Conservation (phyloP, 2,113 vertebrate genomes). For the Pardalotus punctatus region DNA sequence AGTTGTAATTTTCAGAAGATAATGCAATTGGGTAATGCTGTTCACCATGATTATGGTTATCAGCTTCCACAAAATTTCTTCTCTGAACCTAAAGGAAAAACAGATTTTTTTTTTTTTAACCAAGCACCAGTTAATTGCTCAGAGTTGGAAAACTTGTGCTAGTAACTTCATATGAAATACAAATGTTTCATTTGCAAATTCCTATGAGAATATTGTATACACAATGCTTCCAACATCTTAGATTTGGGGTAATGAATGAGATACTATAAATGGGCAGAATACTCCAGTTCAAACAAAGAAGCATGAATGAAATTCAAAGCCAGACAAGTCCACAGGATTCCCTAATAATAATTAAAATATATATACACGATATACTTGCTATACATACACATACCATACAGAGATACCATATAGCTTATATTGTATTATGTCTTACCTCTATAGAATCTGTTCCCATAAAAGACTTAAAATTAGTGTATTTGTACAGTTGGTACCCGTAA, state of each 20-base stretch:
- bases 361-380: background rate
- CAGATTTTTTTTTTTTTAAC: background rate
- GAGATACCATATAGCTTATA: background rate
- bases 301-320: background rate
- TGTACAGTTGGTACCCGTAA: background rate
- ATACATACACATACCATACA: background rate
- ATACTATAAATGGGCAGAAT: background rate
- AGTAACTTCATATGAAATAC: background rate
- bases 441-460: background rate
- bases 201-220: background rate
- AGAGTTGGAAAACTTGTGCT: background rate
- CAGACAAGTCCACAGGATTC: background rate
- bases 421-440: background rate
- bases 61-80: background rate
- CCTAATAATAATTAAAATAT: background rate
- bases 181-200: background rate
- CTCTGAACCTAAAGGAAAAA: background rate
- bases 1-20: background rate
- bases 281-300: background rate
- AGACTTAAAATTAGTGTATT: background rate
- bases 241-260: background rate
- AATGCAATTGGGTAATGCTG: background rate
- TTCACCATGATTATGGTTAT: background rate
- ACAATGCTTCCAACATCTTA: background rate
- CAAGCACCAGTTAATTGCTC: background rate